Conservation (phyloP, 2,113 vertebrate genomes). For the Myiagra hebetior region DNA sequence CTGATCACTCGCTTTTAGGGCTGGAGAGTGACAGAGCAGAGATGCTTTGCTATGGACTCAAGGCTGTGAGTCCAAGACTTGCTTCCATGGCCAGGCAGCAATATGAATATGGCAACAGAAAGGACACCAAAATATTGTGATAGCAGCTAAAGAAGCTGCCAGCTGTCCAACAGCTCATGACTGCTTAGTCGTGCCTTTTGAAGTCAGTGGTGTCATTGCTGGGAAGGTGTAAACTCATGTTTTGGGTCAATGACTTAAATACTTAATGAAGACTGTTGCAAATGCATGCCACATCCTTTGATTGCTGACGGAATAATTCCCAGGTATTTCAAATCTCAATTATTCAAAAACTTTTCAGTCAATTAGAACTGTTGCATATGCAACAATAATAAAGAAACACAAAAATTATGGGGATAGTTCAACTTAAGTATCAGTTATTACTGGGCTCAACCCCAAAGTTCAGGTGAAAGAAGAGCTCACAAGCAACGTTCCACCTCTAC, state of each 20-base stretch:
- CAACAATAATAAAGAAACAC: neutral
- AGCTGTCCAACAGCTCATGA: neutral
- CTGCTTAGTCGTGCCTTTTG: neutral
- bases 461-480: neutral
- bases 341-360: neutral
- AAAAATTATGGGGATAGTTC: neutral
- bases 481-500: neutral
- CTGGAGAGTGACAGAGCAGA: neutral
- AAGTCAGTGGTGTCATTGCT: neutral
- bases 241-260: neutral
- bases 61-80: neutral
- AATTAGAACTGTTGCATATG: neutral
- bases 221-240: neutral
- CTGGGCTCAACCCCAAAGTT: neutral
- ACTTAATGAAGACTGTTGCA: neutral
- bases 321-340: neutral
- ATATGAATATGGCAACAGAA: neutral
- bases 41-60: neutral
- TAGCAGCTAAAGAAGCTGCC: neutral
- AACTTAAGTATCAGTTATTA: neutral
- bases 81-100: neutral
- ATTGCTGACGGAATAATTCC: neutral
- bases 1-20: neutral
- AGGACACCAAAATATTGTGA: neutral
- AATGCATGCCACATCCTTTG: neutral